Conservation (phyloP, 64 coral and sea anemone species). For the Pocillopora damicornis region DNA sequence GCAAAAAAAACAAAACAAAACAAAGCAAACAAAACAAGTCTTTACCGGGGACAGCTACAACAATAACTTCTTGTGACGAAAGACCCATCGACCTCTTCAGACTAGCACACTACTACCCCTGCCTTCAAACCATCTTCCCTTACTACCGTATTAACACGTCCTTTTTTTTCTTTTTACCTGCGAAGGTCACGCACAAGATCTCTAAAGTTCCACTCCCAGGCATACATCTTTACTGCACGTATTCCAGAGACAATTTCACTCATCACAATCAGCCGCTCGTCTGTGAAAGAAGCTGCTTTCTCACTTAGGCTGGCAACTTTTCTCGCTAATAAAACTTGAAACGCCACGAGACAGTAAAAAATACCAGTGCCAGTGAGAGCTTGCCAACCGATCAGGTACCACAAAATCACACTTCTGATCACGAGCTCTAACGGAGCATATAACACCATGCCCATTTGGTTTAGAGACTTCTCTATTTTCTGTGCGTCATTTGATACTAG, state of each 20-base stretch:
- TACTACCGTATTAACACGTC: no score
- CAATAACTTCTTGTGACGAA: no score
- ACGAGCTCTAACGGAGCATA: not conserved
- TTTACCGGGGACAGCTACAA: no score
- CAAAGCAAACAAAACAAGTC: no score
- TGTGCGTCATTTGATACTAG: slow-evolving; percentile 15
- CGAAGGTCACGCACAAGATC: not conserved
- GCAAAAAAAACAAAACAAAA: not conserved
- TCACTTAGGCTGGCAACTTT: not conserved
- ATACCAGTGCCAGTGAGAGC: not conserved
- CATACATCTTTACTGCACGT: not conserved
- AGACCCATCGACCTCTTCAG: no score
- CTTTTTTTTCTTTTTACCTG: not conserved
- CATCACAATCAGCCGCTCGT: not conserved
- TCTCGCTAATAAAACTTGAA: not conserved
- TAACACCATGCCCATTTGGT: slow-evolving; percentile 23
- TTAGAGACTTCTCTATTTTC: not conserved
- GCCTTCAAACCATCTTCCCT: no score
- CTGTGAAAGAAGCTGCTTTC: slow-evolving; percentile 14
- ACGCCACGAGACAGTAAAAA: not conserved
- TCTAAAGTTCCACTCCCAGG: slow-evolving; percentile 21
- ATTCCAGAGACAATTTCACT: slow-evolving; percentile 2
- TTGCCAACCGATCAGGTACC: slow-evolving; percentile 12
- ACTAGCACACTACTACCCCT: no score
- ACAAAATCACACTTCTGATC: not conserved